phyloP scores from a whole-genome alignment of 1,140 invertebrate species.

The Drosophila pandora region DNA sequence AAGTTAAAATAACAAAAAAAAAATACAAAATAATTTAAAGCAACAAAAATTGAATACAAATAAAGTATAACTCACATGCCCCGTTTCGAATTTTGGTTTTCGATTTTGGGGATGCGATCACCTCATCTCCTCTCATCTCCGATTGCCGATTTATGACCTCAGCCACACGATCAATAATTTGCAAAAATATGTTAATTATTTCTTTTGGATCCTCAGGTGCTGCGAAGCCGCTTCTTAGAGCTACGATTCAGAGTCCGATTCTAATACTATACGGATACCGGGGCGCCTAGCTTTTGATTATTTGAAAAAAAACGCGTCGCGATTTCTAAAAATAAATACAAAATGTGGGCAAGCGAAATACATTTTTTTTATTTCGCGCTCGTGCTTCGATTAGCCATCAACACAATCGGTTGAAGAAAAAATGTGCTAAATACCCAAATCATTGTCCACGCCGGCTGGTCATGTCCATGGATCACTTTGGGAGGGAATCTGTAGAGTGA shows the following conservation, averaged over 20 bases:
- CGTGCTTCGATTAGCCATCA: slow-evolving; percentile 55
- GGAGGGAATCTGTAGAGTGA: not conserved
- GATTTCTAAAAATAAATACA: slow-evolving; percentile 66
- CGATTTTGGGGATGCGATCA: slow-evolving; percentile 18
- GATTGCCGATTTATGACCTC: slow-evolving; percentile 55
- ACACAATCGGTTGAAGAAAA: slow-evolving; percentile 23
- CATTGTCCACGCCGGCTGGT: slow-evolving; percentile 42
- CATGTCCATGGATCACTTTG: slow-evolving; percentile 39
- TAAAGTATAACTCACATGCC: slow-evolving; percentile 21
- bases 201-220: slow-evolving; percentile 24
- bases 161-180: slow-evolving; percentile 54
- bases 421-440: slow-evolving; percentile 65
- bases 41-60: slow-evolving; percentile 8
- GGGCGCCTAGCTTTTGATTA: slow-evolving; percentile 22
- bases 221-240: not conserved
- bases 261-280: not conserved
- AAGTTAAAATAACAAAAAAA: slow-evolving; percentile 4
- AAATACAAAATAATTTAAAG: not conserved
- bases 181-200: slow-evolving; percentile 71
- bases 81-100: slow-evolving; percentile 23
- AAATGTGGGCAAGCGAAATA: slow-evolving; percentile 59
- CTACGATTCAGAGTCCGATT: no score
- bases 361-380: slow-evolving; percentile 36
- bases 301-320: slow-evolving; percentile 55
- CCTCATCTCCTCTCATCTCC: slow-evolving; percentile 17